These are phyloP conservation scores for Apodemus agrarius DNA, from an alignment of 2,797 vertebrate species.

Conservation along the genomic window DNA sequence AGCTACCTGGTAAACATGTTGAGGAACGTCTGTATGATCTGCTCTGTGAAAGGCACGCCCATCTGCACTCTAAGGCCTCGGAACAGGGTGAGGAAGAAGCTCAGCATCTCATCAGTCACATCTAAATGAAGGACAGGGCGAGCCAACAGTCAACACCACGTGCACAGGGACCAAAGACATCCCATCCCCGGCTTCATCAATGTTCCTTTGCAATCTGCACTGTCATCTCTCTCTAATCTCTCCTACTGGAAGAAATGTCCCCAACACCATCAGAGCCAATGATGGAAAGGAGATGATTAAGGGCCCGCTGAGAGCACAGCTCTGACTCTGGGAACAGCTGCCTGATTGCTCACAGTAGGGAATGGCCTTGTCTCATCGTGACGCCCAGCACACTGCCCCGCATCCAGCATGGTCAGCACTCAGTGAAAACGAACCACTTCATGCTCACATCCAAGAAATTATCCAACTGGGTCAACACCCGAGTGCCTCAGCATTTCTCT, in stretches of 20 bases:
- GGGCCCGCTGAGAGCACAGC: slow-evolving; percentile 35
- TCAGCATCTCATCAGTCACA: slow-evolving; percentile 98
- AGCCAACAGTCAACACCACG: not conserved
- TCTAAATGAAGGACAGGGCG: slow-evolving; percentile 86
- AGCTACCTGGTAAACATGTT: slow-evolving; percentile 97
- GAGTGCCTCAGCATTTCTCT: slow-evolving; percentile 34
- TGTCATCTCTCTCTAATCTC: not conserved
- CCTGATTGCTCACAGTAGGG: not conserved
- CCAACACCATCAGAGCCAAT: not conserved
- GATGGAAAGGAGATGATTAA: not conserved
- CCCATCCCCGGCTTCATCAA: not conserved
- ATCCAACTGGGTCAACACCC: not conserved
- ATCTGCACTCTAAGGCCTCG: slow-evolving; percentile 98
- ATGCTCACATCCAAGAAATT: not conserved
- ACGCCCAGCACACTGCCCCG: not conserved
- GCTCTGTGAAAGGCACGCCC: slow-evolving; percentile 98
- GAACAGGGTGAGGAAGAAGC: slow-evolving; percentile 98
- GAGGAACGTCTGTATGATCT: slow-evolving; percentile 98
- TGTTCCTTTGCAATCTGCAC: not conserved
- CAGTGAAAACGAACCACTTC: not conserved
- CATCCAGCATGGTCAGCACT: not conserved
- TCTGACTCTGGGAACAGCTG: not conserved
- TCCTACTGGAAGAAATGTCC: slow-evolving; percentile 26
- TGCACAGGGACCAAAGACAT: not conserved
- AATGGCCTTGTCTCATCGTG: not conserved